These are phyloP conservation scores for Drosophila prostipennis DNA, from an alignment of 2,888 invertebrate species.

Conservation along the genomic window DNA sequence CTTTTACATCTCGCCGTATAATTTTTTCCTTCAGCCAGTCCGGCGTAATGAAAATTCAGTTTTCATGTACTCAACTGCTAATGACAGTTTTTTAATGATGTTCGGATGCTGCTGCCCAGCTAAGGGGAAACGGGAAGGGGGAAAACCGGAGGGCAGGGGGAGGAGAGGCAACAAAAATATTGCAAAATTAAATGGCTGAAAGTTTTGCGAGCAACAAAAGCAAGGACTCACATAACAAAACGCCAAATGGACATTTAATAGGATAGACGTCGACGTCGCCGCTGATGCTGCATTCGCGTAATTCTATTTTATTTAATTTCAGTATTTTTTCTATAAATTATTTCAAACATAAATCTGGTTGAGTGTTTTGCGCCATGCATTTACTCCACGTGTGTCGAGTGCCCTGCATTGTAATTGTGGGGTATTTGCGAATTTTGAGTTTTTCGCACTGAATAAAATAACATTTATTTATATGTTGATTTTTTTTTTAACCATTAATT, in stretches of 20 bases:
- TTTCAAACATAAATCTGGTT: constrained; percentile 72
- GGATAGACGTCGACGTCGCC: constrained; percentile 67
- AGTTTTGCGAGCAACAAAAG: constrained; percentile 55
- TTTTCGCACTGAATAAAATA: neutral
- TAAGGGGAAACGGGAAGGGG: constrained; percentile 28
- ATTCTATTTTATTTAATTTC: constrained; percentile 73
- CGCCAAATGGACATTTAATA: constrained; percentile 76
- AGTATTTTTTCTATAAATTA: constrained; percentile 74
- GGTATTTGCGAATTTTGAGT: constrained; percentile 1
- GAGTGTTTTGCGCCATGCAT: constrained; percentile 31
- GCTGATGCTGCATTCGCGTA: constrained; percentile 50
- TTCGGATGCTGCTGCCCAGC: constrained; percentile 52
- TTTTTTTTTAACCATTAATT: no score
- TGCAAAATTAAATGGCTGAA: constrained; percentile 73
- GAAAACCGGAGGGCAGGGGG: neutral
- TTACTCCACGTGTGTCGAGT: constrained; percentile 31
- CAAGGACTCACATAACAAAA: constrained; percentile 73
- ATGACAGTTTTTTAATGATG: constrained; percentile 80
- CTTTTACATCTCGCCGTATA: constrained; percentile 47
- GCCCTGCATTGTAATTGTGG: constrained; percentile 14
- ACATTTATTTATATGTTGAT: no score
- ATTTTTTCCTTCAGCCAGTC: constrained; percentile 40
- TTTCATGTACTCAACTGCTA: constrained; percentile 78
- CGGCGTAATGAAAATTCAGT: constrained; percentile 77
- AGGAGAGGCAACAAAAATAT: constrained; percentile 39